Percentiles rank a stretch among this genome's conserved stretches.
phyloP scores from a whole-genome alignment of 2,797 vertebrate genomes.

The Ara ararauna region DNA sequence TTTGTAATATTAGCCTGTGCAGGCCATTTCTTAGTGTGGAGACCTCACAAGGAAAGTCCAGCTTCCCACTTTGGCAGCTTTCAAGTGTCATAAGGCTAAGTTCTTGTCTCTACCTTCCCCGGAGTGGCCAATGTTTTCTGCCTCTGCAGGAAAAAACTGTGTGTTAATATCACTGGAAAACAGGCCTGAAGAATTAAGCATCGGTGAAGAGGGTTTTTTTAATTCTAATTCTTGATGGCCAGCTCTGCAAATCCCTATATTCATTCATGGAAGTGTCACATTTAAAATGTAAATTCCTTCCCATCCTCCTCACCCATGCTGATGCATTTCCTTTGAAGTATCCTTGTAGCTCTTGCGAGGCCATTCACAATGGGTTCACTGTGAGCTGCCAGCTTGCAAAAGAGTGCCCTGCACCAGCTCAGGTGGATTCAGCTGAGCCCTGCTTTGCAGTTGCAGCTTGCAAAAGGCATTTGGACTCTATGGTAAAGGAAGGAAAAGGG shows the following conservation, averaged over 20 bases:
- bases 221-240: constrained; percentile 43
- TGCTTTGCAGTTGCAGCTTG: background rate
- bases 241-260: constrained; percentile 52
- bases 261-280: constrained; percentile 30
- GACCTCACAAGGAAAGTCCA: background rate
- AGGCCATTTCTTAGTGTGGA: background rate
- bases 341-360: background rate
- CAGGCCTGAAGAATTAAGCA: constrained; percentile 52
- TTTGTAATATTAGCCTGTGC: background rate
- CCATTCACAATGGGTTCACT: background rate
- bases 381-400: constrained; percentile 1
- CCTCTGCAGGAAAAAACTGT: background rate
- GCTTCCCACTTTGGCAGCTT: background rate
- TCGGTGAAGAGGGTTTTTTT: background rate
- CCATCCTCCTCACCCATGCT: background rate
- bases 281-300: constrained; percentile 64
- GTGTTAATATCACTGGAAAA: constrained; percentile 48
- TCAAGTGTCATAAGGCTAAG: background rate
- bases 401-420: background rate
- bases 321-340: constrained; percentile 43
- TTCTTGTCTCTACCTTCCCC: background rate
- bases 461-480: background rate
- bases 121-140: background rate
- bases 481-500: background rate
- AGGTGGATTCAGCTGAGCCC: background rate